These are phyloP conservation scores for Eretmocerus hayati DNA, from an alignment of 2,888 invertebrate species.

Conservation along the genomic window DNA sequence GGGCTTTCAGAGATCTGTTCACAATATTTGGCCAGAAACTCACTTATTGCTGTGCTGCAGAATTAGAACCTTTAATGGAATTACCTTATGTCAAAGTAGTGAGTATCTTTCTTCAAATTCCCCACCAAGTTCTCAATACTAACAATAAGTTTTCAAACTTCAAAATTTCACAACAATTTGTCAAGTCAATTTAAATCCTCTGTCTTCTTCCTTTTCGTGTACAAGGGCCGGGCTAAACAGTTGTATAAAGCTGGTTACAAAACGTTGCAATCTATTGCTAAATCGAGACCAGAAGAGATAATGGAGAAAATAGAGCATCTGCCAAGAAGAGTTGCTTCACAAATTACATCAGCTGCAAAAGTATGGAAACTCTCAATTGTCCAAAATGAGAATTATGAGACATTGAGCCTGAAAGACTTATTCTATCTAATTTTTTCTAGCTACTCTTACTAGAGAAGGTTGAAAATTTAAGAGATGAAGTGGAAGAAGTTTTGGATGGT, in stretches of 20 bases:
- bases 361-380: too few relatives aligned
- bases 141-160: not conserved
- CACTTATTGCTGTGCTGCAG: constrained; percentile 73
- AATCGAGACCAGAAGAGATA: constrained; percentile 59
- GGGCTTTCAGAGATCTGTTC: constrained; percentile 74
- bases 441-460: constrained; percentile 75
- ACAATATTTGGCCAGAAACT: constrained; percentile 66
- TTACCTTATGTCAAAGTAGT: constrained; percentile 82
- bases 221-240: constrained; percentile 75
- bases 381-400: too few relatives aligned
- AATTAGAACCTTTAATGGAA: constrained; percentile 76
- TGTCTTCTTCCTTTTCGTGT: not conserved
- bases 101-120: constrained; percentile 28
- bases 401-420: too few relatives aligned
- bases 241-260: constrained; percentile 77
- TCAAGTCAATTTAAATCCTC: constrained; percentile 2
- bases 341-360: constrained; percentile 83
- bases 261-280: constrained; percentile 68
- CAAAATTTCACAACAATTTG: not conserved
- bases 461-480: constrained; percentile 81
- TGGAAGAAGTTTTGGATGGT: constrained; percentile 64
- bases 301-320: constrained; percentile 62
- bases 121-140: too few relatives aligned
- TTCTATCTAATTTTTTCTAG: too few relatives aligned
- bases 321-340: constrained; percentile 64